Conservation (phyloP, 64 coral and sea anemone genomes). For the Acropora tenuis region DNA sequence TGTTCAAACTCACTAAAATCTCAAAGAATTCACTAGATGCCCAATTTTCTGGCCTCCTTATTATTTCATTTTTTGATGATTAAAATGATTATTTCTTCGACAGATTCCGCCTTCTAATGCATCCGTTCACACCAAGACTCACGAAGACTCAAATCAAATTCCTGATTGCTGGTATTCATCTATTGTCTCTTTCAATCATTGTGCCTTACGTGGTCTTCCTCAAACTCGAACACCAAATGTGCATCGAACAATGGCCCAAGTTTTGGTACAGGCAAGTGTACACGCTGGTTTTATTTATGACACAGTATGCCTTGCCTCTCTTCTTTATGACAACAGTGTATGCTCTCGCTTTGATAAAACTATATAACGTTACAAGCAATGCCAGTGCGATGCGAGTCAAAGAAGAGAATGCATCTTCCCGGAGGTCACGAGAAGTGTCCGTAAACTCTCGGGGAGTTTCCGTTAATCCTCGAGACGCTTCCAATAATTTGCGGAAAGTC, state of each 20-base stretch:
- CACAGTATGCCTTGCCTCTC: conserved; percentile 68
- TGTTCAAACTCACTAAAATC: no score
- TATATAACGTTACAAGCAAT: conserved; percentile 45
- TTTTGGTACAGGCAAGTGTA: conserved; percentile 64
- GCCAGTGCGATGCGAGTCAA: conserved; percentile 34
- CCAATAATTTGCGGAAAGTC: neutral
- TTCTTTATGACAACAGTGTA: conserved; percentile 60
- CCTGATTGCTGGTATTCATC: conserved; percentile 2
- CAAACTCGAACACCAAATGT: neutral
- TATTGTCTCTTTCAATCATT: conserved; percentile 38
- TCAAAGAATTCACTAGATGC: no score
- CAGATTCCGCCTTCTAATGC: conserved; percentile 57
- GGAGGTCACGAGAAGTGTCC: neutral
- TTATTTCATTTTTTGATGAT: no score
- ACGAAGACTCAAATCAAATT: conserved; percentile 63
- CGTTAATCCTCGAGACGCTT: neutral
- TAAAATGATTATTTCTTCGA: neutral
- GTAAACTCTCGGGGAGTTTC: neutral
- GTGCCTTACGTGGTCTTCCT: conserved; percentile 45
- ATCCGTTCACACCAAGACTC: conserved; percentile 64
- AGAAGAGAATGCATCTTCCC: neutral
- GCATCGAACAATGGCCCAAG: conserved; percentile 51
- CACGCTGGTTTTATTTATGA: conserved; percentile 48
- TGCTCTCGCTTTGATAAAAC: conserved; percentile 55
- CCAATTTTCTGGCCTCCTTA: no score